phyloP scores from a whole-genome alignment of 2,888 invertebrate genomes.

The Taphrorychus bicolor region DNA sequence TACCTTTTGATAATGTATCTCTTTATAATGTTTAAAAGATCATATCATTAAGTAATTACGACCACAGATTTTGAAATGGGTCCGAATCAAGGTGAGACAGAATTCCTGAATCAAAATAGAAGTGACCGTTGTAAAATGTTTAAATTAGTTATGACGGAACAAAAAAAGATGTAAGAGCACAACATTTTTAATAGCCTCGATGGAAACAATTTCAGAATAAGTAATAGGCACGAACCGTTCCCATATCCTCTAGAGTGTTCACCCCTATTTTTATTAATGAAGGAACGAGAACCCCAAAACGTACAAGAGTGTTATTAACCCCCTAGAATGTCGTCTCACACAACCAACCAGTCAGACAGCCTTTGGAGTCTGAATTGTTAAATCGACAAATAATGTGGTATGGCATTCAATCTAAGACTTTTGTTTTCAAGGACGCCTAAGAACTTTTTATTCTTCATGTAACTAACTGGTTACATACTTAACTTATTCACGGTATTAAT shows the following conservation, averaged over 20 bases:
- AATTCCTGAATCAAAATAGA: not conserved
- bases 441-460: too few relatives aligned
- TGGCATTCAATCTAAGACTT: too few relatives aligned
- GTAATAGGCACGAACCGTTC: not conserved
- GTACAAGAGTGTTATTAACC: not conserved
- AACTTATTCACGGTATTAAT: not conserved
- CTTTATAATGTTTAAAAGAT: constrained; percentile 11
- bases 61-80: not conserved
- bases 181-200: too few relatives aligned
- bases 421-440: too few relatives aligned
- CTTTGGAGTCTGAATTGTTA: not conserved
- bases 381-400: too few relatives aligned
- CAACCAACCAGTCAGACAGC: not conserved
- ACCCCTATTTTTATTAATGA: not conserved
- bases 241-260: not conserved
- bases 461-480: too few relatives aligned
- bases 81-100: not conserved
- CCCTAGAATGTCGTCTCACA: not conserved
- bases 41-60: constrained; percentile 15
- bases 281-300: not conserved
- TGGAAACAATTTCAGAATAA: not conserved
- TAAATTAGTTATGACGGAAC: too few relatives aligned
- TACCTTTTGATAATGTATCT: constrained; percentile 5
- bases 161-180: too few relatives aligned
- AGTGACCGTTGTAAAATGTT: not conserved